Conservation (phyloP, 2,113 vertebrate species). For the Agapornis roseicollis region DNA sequence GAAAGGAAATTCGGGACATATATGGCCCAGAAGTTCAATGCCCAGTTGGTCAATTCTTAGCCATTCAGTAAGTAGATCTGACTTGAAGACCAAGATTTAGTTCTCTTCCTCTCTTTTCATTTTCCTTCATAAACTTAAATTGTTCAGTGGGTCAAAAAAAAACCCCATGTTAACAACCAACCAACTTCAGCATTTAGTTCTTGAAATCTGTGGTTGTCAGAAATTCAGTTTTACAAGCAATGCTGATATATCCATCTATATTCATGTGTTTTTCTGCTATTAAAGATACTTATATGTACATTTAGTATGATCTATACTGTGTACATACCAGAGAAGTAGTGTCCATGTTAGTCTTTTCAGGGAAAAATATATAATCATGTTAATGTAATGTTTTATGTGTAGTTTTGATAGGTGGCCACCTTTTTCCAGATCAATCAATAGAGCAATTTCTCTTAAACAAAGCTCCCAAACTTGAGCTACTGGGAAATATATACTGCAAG, state of each 20-base stretch:
- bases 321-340: background rate
- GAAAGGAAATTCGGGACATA: background rate
- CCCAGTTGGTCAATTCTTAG: background rate
- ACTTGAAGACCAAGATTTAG: background rate
- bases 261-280: background rate
- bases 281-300: background rate
- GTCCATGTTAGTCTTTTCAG: background rate
- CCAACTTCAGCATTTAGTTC: background rate
- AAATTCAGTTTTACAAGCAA: background rate
- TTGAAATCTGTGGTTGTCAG: background rate
- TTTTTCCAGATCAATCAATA: background rate
- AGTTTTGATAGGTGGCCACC: background rate
- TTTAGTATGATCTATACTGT: background rate
- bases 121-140: background rate
- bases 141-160: background rate
- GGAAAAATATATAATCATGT: accelerated
- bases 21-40: background rate
- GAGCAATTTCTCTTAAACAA: background rate
- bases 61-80: background rate
- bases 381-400: background rate
- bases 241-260: background rate
- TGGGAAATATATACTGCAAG: background rate
- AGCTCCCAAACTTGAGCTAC: background rate
- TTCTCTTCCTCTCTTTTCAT: background rate
- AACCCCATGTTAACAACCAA: background rate